A percentile compares a stretch with the other conserved stretches of the same genome.
phyloP scores from a whole-genome alignment of 2,888 invertebrate genomes.

The Caenorhabditis sp. region DNA sequence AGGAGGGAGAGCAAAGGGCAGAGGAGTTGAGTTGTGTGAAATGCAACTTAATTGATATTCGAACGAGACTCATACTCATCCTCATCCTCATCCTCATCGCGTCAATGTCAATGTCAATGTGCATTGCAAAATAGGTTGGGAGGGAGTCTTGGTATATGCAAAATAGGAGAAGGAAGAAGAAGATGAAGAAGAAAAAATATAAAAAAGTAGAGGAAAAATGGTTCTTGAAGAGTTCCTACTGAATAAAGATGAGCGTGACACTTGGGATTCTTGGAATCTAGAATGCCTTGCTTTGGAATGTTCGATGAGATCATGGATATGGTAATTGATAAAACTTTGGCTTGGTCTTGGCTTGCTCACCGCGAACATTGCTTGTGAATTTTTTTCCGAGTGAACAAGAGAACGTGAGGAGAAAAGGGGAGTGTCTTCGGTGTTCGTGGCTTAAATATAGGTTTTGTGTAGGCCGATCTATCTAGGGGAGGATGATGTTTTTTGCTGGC shows the following conservation, averaged over 20 bases:
- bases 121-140: conserved; percentile 31
- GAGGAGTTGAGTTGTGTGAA: too few species aligned
- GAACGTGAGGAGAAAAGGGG: too few species aligned
- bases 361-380: too few species aligned
- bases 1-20: conserved; percentile 17
- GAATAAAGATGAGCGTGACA: conserved; percentile 51
- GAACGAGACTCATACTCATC: conserved; percentile 20
- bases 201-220: too few species aligned
- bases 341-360: too few species aligned
- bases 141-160: conserved; percentile 38
- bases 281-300: too few species aligned
- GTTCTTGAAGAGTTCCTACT: conserved; percentile 20
- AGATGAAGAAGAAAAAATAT: too few species aligned
- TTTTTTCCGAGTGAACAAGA: too few species aligned
- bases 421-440: too few species aligned
- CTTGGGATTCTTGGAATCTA: conserved; percentile 30
- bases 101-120: conserved; percentile 3
- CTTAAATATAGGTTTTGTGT: too few species aligned
- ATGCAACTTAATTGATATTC: conserved; percentile 35
- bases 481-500: too few species aligned
- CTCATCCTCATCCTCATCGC: neutral
- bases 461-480: too few species aligned
- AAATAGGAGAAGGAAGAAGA: conserved; percentile 25
- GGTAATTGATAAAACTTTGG: neutral
- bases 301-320: conserved; percentile 44